Conservation (phyloP, 2,113 vertebrate species). For the Hippocampus zosterae region DNA sequence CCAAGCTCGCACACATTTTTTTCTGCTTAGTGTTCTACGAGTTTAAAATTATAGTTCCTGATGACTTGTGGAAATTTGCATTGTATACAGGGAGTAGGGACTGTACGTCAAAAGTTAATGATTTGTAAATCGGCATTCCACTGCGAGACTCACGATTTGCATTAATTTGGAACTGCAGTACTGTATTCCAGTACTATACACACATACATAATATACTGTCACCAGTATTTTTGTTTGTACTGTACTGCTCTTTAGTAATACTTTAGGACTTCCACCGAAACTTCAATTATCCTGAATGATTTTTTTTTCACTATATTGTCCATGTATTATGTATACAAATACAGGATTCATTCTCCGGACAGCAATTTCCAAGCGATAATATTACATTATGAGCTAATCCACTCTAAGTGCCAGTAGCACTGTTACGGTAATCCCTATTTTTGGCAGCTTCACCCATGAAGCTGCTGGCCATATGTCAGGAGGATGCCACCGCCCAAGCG, state of each 20-base stretch:
- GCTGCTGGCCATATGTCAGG: slow-evolving; percentile 60
- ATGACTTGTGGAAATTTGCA: too few relatives aligned
- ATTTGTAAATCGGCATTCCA: too few relatives aligned
- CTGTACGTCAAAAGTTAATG: too few relatives aligned
- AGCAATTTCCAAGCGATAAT: slow-evolving; percentile 19
- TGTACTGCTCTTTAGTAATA: background rate
- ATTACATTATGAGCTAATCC: slow-evolving; percentile 28
- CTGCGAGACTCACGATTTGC: too few relatives aligned
- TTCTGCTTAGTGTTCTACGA: too few relatives aligned
- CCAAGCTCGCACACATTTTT: too few relatives aligned
- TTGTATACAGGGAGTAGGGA: too few relatives aligned
- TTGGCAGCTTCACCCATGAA: slow-evolving; percentile 46
- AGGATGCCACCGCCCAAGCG: slow-evolving; percentile 35
- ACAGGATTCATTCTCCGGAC: background rate
- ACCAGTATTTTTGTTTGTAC: background rate
- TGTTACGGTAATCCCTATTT: slow-evolving; percentile 57
- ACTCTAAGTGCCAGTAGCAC: slow-evolving; percentile 40
- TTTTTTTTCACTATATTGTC: background rate
- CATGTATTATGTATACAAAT: background rate
- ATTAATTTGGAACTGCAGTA: too few relatives aligned
- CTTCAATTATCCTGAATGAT: background rate
- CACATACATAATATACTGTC: too few relatives aligned
- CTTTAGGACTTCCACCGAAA: background rate
- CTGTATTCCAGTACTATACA: too few relatives aligned
- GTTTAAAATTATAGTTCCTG: too few relatives aligned